phyloP scores from a whole-genome alignment of 2,888 invertebrate genomes.

The Selenia dentaria region DNA sequence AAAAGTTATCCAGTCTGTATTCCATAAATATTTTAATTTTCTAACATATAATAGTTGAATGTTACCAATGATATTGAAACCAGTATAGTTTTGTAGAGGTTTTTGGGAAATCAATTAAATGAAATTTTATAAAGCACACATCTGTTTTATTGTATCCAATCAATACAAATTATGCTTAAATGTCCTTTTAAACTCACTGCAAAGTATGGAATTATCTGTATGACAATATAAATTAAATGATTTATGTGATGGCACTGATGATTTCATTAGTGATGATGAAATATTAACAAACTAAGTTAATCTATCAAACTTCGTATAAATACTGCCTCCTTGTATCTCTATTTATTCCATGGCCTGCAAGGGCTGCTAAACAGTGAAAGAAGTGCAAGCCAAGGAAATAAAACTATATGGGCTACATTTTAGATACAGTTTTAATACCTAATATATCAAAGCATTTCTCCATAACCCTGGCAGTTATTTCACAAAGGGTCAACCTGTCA shows the following conservation, averaged over 20 bases:
- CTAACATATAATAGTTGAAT: slow-evolving; percentile 52
- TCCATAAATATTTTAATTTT: too few relatives aligned
- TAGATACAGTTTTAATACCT: slow-evolving; percentile 95
- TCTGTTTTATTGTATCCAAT: slow-evolving; percentile 41
- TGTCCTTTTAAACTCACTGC: too few relatives aligned
- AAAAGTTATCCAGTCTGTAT: too few relatives aligned
- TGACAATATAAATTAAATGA: slow-evolving; percentile 11
- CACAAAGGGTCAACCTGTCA: slow-evolving; percentile 95
- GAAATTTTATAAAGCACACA: slow-evolving; percentile 54
- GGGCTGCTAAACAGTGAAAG: too few relatives aligned
- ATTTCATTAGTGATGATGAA: too few relatives aligned
- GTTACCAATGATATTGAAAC: slow-evolving; percentile 67
- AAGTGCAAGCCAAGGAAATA: too few relatives aligned
- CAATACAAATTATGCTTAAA: slow-evolving; percentile 7
- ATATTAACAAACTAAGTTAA: too few relatives aligned
- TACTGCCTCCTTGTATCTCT: too few relatives aligned
- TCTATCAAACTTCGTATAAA: background rate
- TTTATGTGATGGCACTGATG: slow-evolving; percentile 2
- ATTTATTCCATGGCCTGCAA: too few relatives aligned
- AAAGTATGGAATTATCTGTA: background rate
- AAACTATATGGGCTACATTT: slow-evolving; percentile 91
- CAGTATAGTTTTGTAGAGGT: slow-evolving; percentile 82
- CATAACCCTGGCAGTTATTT: slow-evolving; percentile 95
- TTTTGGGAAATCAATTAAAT: slow-evolving; percentile 79
- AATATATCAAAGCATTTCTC: slow-evolving; percentile 95